Evolutionary conservation across 2,888 invertebrate species (phyloP).

Genomic region (Germaria angustata): DNA sequence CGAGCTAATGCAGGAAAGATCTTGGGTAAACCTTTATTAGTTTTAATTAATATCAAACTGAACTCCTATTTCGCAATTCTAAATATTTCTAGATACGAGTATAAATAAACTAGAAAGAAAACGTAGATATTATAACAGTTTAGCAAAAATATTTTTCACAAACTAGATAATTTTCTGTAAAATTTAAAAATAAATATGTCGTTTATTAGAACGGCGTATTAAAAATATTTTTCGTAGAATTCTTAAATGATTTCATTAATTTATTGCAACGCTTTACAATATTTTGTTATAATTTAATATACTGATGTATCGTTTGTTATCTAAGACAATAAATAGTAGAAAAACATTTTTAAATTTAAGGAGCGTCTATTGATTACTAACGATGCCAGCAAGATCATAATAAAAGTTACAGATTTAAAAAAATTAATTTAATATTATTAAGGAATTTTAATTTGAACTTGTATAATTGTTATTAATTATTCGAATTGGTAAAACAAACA

Average conservation of each 20-base stretch:
- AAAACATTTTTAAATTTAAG: slow-evolving; percentile 27
- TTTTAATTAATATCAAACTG: too few relatives aligned
- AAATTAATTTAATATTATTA: slow-evolving; percentile 8
- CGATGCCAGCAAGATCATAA: slow-evolving; percentile 37
- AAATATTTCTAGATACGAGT: too few relatives aligned
- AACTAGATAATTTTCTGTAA: too few relatives aligned
- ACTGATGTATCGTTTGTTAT: neutral
- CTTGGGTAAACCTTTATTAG: too few relatives aligned
- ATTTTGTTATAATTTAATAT: slow-evolving; percentile 42
- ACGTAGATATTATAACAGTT: too few relatives aligned
- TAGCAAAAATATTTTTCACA: too few relatives aligned
- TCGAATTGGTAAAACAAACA: neutral
- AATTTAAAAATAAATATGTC: too few relatives aligned
- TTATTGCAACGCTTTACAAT: neutral
- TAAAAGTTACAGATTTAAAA: slow-evolving; percentile 19
- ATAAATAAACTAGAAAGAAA: too few relatives aligned
- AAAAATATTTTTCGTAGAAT: neutral
- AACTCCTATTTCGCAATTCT: too few relatives aligned
- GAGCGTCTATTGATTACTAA: slow-evolving; percentile 45
- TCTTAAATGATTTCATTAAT: neutral
- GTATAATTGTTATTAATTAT: slow-evolving; percentile 1
- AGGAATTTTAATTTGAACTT: slow-evolving; percentile 41
- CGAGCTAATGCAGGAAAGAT: too few relatives aligned
- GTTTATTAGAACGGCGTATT: neutral
- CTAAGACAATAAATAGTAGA: neutral